These are phyloP conservation scores for Cinclus cinclus DNA, from an alignment of 2,113 vertebrate species.

Conservation along the genomic window DNA sequence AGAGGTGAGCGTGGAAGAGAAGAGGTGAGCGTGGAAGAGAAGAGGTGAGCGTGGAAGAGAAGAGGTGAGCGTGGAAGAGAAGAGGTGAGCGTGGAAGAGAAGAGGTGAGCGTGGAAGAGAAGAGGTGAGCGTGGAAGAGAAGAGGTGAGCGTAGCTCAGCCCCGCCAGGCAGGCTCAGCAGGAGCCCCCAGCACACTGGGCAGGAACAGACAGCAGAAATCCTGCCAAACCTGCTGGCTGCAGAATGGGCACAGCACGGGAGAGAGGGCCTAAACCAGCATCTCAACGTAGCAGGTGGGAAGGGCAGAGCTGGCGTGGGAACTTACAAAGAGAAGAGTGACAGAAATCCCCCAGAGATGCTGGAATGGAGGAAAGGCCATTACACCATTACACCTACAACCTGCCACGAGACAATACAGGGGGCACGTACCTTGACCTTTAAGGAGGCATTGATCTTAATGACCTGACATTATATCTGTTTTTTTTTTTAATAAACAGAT, in stretches of 20 bases:
- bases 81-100: background rate
- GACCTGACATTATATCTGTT: fast-evolving
- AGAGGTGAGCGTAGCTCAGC: background rate
- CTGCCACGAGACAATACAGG: background rate
- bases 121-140: too few species aligned
- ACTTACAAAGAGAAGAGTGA: background rate
- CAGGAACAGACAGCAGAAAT: background rate
- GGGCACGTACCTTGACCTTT: background rate
- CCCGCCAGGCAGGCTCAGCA: background rate
- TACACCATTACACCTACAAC: background rate
- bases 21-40: too few species aligned
- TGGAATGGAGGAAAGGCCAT: background rate
- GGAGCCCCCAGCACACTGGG: background rate
- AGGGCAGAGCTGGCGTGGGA: background rate
- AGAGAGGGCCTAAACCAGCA: fast-evolving
- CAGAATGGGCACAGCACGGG: fast-evolving
- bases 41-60: too few species aligned
- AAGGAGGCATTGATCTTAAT: background rate
- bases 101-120: too few species aligned
- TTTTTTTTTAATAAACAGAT: background rate
- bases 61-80: too few species aligned
- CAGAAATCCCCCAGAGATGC: background rate
- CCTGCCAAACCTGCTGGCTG: fast-evolving
- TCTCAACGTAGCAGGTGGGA: too few species aligned
- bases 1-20: background rate